Conservation (phyloP, 2,113 vertebrate species). For the Opisthocomus hoazin region DNA sequence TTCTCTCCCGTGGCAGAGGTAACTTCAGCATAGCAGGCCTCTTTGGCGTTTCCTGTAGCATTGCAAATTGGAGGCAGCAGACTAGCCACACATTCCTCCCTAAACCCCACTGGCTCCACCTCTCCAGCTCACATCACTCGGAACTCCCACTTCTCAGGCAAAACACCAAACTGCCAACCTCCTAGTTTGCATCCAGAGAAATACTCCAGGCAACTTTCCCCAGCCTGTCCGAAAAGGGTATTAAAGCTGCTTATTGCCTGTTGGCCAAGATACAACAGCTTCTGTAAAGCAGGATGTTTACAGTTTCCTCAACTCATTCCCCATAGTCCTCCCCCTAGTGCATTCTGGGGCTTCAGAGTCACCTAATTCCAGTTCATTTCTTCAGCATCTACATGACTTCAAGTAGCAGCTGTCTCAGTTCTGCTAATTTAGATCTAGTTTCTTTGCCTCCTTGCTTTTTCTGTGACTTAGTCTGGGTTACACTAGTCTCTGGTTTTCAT, state of each 20-base stretch:
- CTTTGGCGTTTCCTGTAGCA: neutral
- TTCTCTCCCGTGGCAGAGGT: constrained; percentile 24
- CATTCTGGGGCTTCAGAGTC: neutral
- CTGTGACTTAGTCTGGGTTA: neutral
- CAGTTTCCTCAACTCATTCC: neutral
- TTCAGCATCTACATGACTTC: neutral
- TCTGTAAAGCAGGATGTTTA: neutral
- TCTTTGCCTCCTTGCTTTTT: neutral
- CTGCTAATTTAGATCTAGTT: neutral
- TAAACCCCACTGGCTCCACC: neutral
- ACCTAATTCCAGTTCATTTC: neutral
- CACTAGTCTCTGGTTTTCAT: neutral
- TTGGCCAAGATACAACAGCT: neutral
- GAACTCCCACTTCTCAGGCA: neutral
- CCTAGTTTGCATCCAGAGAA: neutral
- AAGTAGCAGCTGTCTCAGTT: neutral
- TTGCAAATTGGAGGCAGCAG: neutral
- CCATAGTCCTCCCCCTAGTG: neutral
- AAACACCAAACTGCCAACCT: neutral
- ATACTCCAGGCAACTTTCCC: neutral
- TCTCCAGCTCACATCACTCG: neutral
- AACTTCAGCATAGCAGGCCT: neutral
- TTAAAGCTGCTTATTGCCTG: neutral
- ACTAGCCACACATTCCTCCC: neutral
- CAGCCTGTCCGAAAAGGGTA: neutral